A percentile compares a stretch with the other conserved stretches of the same genome.
These are phyloP conservation scores for Coregonus sp. DNA, from an alignment of 2,797 vertebrate genomes.

Conservation along the genomic window DNA sequence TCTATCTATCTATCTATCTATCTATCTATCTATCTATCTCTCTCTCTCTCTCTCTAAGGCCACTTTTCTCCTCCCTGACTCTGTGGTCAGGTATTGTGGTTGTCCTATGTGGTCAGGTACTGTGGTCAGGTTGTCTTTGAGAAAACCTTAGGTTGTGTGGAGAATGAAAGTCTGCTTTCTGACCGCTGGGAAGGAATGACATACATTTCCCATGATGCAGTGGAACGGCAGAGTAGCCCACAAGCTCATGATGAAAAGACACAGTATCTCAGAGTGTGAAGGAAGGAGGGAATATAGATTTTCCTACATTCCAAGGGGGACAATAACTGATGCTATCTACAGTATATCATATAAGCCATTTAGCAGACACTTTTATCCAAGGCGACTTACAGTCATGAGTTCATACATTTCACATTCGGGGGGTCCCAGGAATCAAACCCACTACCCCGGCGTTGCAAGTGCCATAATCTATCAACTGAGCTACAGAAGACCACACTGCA, in stretches of 20 bases:
- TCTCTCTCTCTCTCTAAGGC: not conserved
- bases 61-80: not conserved
- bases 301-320: not conserved
- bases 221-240: constrained; percentile 12
- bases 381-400: not conserved
- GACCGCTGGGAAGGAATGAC: constrained; percentile 2
- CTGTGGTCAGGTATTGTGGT: not conserved
- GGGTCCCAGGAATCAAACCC: too few species aligned
- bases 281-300: not conserved
- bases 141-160: not conserved
- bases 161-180: not conserved
- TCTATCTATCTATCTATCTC: not conserved
- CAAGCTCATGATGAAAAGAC: not conserved
- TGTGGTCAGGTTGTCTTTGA: not conserved
- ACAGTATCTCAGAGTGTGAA: not conserved
- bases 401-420: not conserved
- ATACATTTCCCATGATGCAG: constrained; percentile 48
- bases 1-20: too few species aligned
- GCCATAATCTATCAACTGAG: too few species aligned
- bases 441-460: too few species aligned
- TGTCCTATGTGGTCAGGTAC: constrained; percentile 30
- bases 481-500: too few species aligned
- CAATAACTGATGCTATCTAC: not conserved
- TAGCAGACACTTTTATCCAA: too few species aligned
- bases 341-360: too few species aligned